Conservation (phyloP, 2,113 vertebrate species). For the Argyrosomus japonicus region DNA sequence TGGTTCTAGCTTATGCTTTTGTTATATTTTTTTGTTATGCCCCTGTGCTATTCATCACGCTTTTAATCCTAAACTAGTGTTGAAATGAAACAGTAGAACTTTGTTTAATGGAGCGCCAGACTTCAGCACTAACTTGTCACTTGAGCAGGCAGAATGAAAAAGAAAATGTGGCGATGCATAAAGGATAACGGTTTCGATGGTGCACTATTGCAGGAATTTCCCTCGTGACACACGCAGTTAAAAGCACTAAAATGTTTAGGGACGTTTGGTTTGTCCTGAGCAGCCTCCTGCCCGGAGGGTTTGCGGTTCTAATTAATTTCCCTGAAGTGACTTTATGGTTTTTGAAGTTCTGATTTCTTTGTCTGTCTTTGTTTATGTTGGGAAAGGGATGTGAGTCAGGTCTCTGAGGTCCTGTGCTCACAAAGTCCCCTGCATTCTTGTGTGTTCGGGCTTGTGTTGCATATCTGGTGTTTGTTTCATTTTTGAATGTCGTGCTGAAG, state of each 20-base stretch:
- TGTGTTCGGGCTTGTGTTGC: slow-evolving; percentile 17
- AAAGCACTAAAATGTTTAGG: slow-evolving; percentile 77
- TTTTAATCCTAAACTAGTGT: slow-evolving; percentile 59
- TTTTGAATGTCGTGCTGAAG: slow-evolving; percentile 5
- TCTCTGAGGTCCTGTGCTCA: slow-evolving; percentile 60
- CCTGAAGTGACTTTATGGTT: slow-evolving; percentile 73
- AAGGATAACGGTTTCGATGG: slow-evolving; percentile 71
- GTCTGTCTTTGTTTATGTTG: slow-evolving; percentile 41
- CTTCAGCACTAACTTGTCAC: slow-evolving; percentile 57
- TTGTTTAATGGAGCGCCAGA: slow-evolving; percentile 70
- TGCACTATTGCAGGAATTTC: slow-evolving; percentile 73
- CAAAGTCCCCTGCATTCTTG: slow-evolving; percentile 36
- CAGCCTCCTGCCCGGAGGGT: slow-evolving; percentile 63
- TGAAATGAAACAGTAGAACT: slow-evolving; percentile 67
- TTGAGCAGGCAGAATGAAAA: slow-evolving; percentile 48
- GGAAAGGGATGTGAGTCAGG: slow-evolving; percentile 38
- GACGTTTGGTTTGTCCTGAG: slow-evolving; percentile 66
- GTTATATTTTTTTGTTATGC: slow-evolving; percentile 38
- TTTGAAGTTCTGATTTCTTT: slow-evolving; percentile 69
- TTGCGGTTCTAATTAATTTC: slow-evolving; percentile 74
- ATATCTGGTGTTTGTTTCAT: slow-evolving; percentile 29
- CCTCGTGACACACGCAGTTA: slow-evolving; percentile 71
- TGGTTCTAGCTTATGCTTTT: slow-evolving; percentile 50
- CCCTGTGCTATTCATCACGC: slow-evolving; percentile 59
- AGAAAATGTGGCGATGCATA: slow-evolving; percentile 75